Percentiles rank a stretch among this genome's conserved stretches.
These are phyloP conservation scores for Microcebus griseorufus DNA, from an alignment of 2,113 vertebrate species.

Conservation along the genomic window DNA sequence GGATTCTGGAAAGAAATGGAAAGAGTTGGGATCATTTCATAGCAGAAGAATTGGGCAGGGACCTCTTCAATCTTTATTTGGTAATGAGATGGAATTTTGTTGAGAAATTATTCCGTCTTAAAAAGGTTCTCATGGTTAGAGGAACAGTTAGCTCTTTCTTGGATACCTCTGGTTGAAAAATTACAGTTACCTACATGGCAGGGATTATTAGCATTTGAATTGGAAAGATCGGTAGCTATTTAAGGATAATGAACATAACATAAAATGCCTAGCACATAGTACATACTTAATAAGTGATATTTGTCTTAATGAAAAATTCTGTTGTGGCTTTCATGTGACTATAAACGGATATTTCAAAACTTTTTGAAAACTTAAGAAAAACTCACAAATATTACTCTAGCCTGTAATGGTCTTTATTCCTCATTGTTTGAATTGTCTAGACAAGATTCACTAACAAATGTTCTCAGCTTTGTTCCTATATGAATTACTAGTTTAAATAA, in stretches of 20 bases:
- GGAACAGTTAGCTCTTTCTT: slow-evolving; percentile 12
- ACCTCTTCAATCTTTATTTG: background rate
- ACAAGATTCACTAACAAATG: background rate
- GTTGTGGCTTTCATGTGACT: background rate
- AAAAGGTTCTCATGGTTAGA: background rate
- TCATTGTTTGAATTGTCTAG: slow-evolving; percentile 20
- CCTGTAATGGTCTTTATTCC: background rate
- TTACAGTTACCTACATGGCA: background rate
- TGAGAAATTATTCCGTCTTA: slow-evolving; percentile 15
- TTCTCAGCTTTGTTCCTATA: background rate
- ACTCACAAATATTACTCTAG: background rate
- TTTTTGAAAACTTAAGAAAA: slow-evolving; percentile 21
- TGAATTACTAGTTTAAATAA: background rate
- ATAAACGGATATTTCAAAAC: slow-evolving; percentile 14
- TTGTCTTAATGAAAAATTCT: background rate
- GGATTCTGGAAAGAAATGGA: background rate
- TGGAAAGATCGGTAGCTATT: background rate
- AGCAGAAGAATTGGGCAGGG: background rate
- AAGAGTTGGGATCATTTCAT: background rate
- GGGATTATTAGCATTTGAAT: background rate
- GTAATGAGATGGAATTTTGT: background rate
- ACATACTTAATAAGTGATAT: background rate
- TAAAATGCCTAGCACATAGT: background rate
- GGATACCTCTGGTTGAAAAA: slow-evolving; percentile 9
- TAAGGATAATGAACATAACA: background rate